These are phyloP conservation scores for Spodoptera exigua DNA, from an alignment of 2,888 invertebrate genomes.

Conservation along the genomic window DNA sequence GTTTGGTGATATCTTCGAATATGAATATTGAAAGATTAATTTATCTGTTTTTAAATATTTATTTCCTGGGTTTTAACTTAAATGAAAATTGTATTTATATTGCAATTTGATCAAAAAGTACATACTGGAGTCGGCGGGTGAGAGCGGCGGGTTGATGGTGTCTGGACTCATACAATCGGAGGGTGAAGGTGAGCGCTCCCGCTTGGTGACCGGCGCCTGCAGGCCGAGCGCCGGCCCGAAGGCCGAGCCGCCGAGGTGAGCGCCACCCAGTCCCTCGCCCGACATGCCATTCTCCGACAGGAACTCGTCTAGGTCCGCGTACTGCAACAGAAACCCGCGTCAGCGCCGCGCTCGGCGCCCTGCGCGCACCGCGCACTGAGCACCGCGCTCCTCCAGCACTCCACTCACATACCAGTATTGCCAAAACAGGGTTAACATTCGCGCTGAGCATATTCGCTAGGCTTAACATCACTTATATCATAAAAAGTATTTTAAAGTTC, in stretches of 20 bases:
- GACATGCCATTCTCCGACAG: constrained; percentile 98
- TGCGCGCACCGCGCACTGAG: constrained; percentile 32
- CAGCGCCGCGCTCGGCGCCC: constrained; percentile 35
- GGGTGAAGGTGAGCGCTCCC: constrained; percentile 96
- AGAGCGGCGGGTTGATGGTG: constrained; percentile 96
- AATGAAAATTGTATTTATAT: too few species aligned
- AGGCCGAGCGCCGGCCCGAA: constrained; percentile 90
- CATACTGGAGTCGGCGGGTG: constrained; percentile 97
- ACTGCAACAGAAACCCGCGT: constrained; percentile 89
- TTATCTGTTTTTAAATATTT: too few species aligned
- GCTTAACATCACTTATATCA: constrained; percentile 47
- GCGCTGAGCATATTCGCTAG: constrained; percentile 56
- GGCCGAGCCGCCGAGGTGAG: constrained; percentile 91
- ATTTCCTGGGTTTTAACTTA: too few species aligned
- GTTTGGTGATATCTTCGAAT: too few species aligned
- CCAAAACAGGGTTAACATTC: constrained; percentile 32
- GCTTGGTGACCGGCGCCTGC: constrained; percentile 93
- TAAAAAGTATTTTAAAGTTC: constrained; percentile 39
- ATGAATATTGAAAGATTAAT: too few species aligned
- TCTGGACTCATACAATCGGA: constrained; percentile 97
- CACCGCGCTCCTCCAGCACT: constrained; percentile 23
- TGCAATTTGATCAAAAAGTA: constrained; percentile 52
- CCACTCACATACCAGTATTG: constrained; percentile 26
- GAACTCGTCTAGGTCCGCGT: constrained; percentile 99
- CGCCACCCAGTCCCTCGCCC: constrained; percentile 92